A percentile compares a stretch with the other conserved stretches of the same genome.
phyloP scores from a whole-genome alignment of 2,113 vertebrate species.

The Chionomys nivalis region DNA sequence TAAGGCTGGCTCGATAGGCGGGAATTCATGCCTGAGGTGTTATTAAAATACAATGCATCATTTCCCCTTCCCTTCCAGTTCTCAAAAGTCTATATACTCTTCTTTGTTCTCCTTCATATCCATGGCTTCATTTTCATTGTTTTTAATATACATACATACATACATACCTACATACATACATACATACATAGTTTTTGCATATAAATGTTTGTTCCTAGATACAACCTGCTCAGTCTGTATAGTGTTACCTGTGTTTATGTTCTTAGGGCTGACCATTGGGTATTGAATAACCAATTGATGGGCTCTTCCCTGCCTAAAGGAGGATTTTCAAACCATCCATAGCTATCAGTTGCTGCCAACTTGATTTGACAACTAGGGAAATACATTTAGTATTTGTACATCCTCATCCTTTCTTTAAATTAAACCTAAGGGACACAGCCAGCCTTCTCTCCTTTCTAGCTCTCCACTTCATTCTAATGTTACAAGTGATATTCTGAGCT shows the following conservation, averaged over 20 bases:
- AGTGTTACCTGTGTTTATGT: neutral
- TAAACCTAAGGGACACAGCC: neutral
- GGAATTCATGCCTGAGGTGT: neutral
- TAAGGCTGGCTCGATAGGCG: neutral
- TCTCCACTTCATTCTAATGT: conserved; percentile 15
- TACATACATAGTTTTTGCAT: neutral
- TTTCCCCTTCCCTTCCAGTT: neutral
- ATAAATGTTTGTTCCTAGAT: neutral
- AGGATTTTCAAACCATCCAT: conserved; percentile 8
- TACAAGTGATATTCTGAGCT: conserved; percentile 39
- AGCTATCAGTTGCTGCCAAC: conserved; percentile 58
- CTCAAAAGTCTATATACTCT: neutral
- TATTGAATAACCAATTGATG: neutral
- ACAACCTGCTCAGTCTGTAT: neutral
- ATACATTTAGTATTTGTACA: neutral
- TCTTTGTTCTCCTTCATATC: neutral
- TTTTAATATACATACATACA: too few species aligned
- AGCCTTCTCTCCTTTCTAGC: neutral
- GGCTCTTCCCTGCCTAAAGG: neutral
- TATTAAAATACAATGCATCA: neutral
- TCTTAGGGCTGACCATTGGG: neutral
- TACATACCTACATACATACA: neutral
- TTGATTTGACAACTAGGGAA: neutral
- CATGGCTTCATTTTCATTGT: neutral
- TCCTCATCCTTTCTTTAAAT: conserved; percentile 43